Conservation (phyloP, 2,888 invertebrate genomes). For the Andricus curvator region DNA sequence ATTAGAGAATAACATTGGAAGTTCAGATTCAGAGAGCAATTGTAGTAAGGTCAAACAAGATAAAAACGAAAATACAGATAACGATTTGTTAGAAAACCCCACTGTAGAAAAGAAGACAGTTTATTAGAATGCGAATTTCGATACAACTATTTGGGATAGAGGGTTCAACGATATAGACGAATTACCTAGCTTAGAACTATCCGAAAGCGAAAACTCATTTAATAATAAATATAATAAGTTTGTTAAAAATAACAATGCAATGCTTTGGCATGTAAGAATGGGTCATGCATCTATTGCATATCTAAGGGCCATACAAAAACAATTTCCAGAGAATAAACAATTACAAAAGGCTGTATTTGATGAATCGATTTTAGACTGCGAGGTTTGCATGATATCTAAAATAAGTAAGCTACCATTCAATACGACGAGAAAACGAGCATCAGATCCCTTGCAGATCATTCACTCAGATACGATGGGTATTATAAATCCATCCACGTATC, state of each 20-base stretch:
- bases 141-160: constrained; percentile 19
- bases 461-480: constrained; percentile 2
- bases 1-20: neutral
- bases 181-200: neutral
- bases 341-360: constrained; percentile 23
- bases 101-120: neutral
- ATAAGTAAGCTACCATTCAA: constrained; percentile 55
- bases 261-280: constrained; percentile 61
- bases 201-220: constrained; percentile 36
- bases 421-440: constrained; percentile 46
- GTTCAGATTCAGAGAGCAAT: neutral
- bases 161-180: neutral
- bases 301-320: constrained; percentile 43
- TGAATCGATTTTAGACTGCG: too few relatives aligned
- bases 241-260: constrained; percentile 46
- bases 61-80: neutral
- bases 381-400: constrained; percentile 53
- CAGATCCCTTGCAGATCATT: constrained; percentile 54
- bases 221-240: constrained; percentile 9
- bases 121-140: neutral
- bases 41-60: neutral
- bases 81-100: neutral
- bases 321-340: constrained; percentile 46
- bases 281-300: constrained; percentile 56
- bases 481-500: neutral